Base-by-base conservation (phyloP, 2,888 invertebrate genomes). In the Hydroisotoma schaefferi region DNA sequence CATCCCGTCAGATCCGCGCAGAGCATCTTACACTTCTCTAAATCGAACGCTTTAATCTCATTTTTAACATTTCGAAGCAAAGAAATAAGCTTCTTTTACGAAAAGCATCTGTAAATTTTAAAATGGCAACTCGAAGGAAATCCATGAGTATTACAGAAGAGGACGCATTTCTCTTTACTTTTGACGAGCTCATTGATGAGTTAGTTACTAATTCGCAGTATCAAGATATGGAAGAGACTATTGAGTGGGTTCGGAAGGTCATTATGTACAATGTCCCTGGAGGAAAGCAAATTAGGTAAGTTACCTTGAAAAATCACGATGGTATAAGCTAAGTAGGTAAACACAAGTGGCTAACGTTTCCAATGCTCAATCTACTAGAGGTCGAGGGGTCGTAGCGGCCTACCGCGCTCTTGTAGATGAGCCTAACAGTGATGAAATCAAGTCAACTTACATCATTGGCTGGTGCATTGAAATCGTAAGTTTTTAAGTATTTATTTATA, bases 381-480 rank as follows among this genome's bases (percentile, higher is more conserved):
- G 73, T 0, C 56, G 73, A 47, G 69, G 71, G 4, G 67, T 72
- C 1, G 66, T 70, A 2, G 55, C 63, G 48, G 67, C 71, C 0
- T 73, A 68, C 55, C 57, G 64, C n/a, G 38, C 58, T 28, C 28
- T 74, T 3, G 65, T 63, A 1, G 57, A 60, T 1, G 65, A 74
- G 20, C 64, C 74, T 2, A 73, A 74, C 3, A 74, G 76, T 2
- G 76, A 76, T 18, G 76, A 78, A 51, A 58, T 79, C 10, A 71
- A 74, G n/a, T 65, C 74, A 33, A 80, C 80, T 2, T 74, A 77
- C 20, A 73, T 81, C 40, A 73, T 81, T 18, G 82, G 81, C 20
- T 65, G 64, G 64, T 65, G 64, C 46, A 49, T 58, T 12, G 64
- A 65, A 65, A 55, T 57, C 18, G 64, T 65, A 59, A 59, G 29